Base-by-base conservation (phyloP, 2,113 vertebrate species). In the Protomyctophum bolini region DNA sequence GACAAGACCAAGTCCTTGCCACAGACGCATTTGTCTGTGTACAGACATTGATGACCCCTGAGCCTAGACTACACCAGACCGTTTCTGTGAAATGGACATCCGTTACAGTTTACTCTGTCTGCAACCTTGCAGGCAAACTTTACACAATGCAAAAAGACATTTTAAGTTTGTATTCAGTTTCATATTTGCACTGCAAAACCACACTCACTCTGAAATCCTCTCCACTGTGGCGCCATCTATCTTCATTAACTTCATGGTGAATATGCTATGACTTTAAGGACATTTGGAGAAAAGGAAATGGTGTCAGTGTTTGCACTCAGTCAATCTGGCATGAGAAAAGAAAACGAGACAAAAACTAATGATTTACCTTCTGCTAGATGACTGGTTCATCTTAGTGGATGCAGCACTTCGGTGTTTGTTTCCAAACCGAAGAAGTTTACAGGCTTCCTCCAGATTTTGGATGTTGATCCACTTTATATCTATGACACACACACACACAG, bases 341-440 rank as follows among this genome's bases (percentile, higher is more conserved):
- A 12, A 6, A 2, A 2, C 14, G 12, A 1, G 8, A 15, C 5
- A 50, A 49, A 10, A 21, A 21, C 21, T 0, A 14, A 1, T 4
- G 1, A 5, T n/a, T 70, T 89, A 88, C 96, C 96, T 97, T 86
- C 96, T 93, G 81, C 96, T 97, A 6, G 95, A 97, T 0, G 94
- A 94, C 63, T 95, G 95, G 86, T 97, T 97, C 91, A 96, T 93
- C 88, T 93, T 95, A 2, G 96, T 97, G 12, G 93, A 92, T 55
- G 95, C 95, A 73, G 95, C 94, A 59, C 93, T 97, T 89, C 95
- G 78, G 82, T 96, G 96, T 85, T 94, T 96, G 85, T 96, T 96
- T 70, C 96, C 95, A 63, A 93, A 91, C 61, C 93, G 94, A 0
- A 96, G 75, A 1, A 97, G 83, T 71, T 93, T 95, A 78, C 74